phyloP scores from a whole-genome alignment of 2,888 invertebrate genomes.

The Aproaerema taeniolella region DNA sequence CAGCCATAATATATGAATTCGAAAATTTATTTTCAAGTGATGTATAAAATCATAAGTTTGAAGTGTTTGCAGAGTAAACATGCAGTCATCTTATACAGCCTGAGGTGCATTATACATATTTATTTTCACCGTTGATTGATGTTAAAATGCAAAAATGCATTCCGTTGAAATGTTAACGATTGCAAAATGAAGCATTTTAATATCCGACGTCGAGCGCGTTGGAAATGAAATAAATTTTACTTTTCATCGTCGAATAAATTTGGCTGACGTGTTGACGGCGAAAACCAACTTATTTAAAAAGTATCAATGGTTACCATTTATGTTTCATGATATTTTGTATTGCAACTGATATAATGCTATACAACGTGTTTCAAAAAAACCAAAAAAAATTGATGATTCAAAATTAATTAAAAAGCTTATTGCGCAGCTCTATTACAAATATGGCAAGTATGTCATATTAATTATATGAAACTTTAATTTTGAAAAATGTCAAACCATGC shows the following conservation, averaged over 20 bases:
- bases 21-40: conserved; percentile 9
- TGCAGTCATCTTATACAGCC: conserved; percentile 21
- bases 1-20: too few relatives aligned
- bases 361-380: too few relatives aligned
- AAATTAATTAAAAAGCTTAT: too few relatives aligned
- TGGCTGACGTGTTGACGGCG: too few relatives aligned
- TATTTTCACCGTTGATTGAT: conserved; percentile 30
- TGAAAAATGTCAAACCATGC: too few relatives aligned
- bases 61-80: conserved; percentile 22
- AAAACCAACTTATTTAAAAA: conserved; percentile 8
- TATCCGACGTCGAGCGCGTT: not conserved
- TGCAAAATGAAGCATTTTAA: too few relatives aligned
- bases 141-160: conserved; percentile 30
- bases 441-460: too few relatives aligned
- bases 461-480: too few relatives aligned
- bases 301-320: conserved; percentile 8
- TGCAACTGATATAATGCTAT: too few relatives aligned
- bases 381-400: too few relatives aligned
- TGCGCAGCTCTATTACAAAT: too few relatives aligned
- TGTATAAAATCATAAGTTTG: conserved; percentile 18
- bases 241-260: conserved; percentile 5
- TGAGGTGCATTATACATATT: conserved; percentile 15
- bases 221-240: conserved; percentile 13
- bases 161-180: conserved; percentile 35
- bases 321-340: too few relatives aligned